Conservation (phyloP, 2,797 vertebrate species). For the Cynopterus sphinx region DNA sequence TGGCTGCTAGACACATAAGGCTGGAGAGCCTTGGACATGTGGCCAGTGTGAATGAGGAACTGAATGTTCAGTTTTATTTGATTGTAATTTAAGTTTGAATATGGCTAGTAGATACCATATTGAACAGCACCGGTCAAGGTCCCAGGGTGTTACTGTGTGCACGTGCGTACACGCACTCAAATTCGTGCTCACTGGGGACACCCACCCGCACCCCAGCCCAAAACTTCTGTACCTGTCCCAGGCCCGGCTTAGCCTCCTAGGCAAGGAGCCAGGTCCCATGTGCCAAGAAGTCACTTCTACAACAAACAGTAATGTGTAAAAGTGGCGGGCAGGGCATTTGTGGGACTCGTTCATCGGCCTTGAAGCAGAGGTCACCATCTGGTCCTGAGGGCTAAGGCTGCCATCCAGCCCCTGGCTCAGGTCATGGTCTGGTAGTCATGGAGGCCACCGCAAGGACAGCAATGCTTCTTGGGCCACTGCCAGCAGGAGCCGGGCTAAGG, state of each 20-base stretch:
- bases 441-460: background rate
- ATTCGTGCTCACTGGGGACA: background rate
- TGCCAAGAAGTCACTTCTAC: slow-evolving; percentile 77
- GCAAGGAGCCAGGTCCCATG: slow-evolving; percentile 69
- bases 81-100: background rate
- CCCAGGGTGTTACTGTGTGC: background rate
- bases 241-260: slow-evolving; percentile 46
- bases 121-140: background rate
- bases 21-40: background rate
- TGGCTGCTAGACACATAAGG: background rate
- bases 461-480: background rate
- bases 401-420: background rate
- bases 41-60: background rate
- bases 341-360: background rate
- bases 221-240: slow-evolving; percentile 54
- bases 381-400: background rate
- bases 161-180: fast-evolving
- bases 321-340: background rate
- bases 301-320: slow-evolving; percentile 15
- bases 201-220: background rate
- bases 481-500: background rate
- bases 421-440: background rate
- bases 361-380: background rate
- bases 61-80: background rate
- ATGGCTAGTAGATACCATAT: background rate